Conservation (phyloP, 2,888 invertebrate genomes). For the Harpalus rufipes region DNA sequence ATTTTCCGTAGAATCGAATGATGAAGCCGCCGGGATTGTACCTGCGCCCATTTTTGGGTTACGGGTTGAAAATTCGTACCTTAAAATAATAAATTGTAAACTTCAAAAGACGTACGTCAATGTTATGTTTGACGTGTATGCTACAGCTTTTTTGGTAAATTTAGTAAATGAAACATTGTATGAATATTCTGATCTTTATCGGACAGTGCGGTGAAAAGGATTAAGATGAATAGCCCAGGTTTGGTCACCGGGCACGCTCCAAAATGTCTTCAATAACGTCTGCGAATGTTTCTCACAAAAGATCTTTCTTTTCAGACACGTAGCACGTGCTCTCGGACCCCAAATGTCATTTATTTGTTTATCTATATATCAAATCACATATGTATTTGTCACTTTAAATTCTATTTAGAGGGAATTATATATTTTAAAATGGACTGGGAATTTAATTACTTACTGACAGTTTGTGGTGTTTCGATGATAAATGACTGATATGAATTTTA, state of each 20-base stretch:
- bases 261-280: conserved; percentile 48
- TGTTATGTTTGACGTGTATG: too few relatives aligned
- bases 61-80: too few relatives aligned
- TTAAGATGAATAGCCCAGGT: conserved; percentile 30
- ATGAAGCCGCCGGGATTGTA: too few relatives aligned
- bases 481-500: conserved; percentile 12
- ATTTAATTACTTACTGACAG: conserved; percentile 34
- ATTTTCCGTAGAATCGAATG: too few relatives aligned
- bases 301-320: conserved; percentile 31
- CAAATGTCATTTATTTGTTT: conserved; percentile 48
- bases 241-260: conserved; percentile 33
- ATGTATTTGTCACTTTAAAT: conserved; percentile 34
- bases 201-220: conserved; percentile 33
- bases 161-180: conserved; percentile 1
- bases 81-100: too few relatives aligned
- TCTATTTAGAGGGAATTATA: conserved; percentile 19
- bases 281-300: conserved; percentile 39
- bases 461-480: conserved; percentile 11
- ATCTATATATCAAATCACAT: conserved; percentile 40
- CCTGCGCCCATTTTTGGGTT: too few relatives aligned
- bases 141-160: not conserved
- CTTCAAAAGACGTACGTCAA: too few relatives aligned
- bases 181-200: conserved; percentile 15
- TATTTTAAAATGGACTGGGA: conserved; percentile 17
- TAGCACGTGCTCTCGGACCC: conserved; percentile 44